A percentile compares a stretch with the other conserved stretches of the same genome.
Evolutionary conservation across 2,113 vertebrate species (phyloP).

Genomic region (Psophia crepitans): DNA sequence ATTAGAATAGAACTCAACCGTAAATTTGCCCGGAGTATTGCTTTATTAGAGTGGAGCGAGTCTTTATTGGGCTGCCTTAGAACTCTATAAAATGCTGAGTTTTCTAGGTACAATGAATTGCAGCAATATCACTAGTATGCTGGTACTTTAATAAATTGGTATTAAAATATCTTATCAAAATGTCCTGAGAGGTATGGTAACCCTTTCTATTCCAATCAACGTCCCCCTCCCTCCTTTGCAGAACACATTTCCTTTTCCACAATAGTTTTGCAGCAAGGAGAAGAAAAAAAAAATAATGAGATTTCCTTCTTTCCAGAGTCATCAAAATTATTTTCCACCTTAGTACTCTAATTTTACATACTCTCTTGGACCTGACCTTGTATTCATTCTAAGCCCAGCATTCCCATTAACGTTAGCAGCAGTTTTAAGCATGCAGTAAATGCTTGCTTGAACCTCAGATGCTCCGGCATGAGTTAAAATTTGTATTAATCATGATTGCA

Average conservation of each 20-base stretch:
- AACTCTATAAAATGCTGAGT: slow-evolving; percentile 88
- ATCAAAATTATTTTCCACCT: slow-evolving; percentile 58
- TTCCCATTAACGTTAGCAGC: neutral
- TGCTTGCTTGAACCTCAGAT: neutral
- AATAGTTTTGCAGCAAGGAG: slow-evolving; percentile 42
- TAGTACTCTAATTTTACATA: slow-evolving; percentile 49
- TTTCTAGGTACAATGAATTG: slow-evolving; percentile 86
- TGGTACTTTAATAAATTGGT: slow-evolving; percentile 86
- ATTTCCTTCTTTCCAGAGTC: slow-evolving; percentile 57
- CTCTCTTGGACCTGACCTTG: neutral
- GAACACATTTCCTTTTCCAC: slow-evolving; percentile 58
- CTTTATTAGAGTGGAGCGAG: slow-evolving; percentile 86
- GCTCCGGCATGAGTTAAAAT: neutral
- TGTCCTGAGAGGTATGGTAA: slow-evolving; percentile 79
- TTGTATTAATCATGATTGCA: neutral
- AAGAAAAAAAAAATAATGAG: neutral
- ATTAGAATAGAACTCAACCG: slow-evolving; percentile 89
- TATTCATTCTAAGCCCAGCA: neutral
- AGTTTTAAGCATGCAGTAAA: neutral
- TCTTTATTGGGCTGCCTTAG: slow-evolving; percentile 85
- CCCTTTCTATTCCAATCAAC: slow-evolving; percentile 76
- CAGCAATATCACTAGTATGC: slow-evolving; percentile 81
- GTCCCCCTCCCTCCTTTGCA: neutral
- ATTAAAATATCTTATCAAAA: slow-evolving; percentile 88
- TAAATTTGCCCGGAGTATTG: slow-evolving; percentile 86